A percentile compares a stretch with the other conserved stretches of the same genome.
These are phyloP conservation scores for Amorpha juglandis DNA, from an alignment of 2,888 invertebrate species.

Conservation along the genomic window DNA sequence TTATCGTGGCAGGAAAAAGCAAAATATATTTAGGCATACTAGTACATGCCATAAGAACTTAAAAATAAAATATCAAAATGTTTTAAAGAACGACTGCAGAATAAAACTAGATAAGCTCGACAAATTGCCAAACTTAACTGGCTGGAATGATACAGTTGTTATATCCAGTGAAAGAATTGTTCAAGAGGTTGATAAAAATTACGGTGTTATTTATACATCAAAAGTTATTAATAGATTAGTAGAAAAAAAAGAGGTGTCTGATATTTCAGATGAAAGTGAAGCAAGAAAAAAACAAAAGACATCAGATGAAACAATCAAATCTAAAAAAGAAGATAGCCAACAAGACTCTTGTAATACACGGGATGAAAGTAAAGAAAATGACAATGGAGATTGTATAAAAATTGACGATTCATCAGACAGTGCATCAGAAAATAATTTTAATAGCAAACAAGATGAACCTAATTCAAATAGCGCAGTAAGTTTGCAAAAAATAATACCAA, in stretches of 20 bases:
- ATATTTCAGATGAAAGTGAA: slow-evolving; percentile 39
- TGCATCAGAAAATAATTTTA: slow-evolving; percentile 41
- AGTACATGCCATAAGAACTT: slow-evolving; percentile 41
- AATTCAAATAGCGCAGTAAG: slow-evolving; percentile 33
- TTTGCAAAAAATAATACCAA: slow-evolving; percentile 35
- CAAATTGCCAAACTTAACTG: slow-evolving; percentile 58
- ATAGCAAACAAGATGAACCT: slow-evolving; percentile 31
- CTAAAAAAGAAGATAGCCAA: slow-evolving; percentile 18
- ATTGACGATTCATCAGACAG: slow-evolving; percentile 65
- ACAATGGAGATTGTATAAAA: slow-evolving; percentile 55
- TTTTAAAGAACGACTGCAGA: slow-evolving; percentile 51
- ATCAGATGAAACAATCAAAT: slow-evolving; percentile 32
- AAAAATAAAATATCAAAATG: slow-evolving; percentile 42
- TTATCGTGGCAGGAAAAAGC: slow-evolving; percentile 36
- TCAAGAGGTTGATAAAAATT: slow-evolving; percentile 44
- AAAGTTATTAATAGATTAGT: slow-evolving; percentile 33
- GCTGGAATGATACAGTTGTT: slow-evolving; percentile 53
- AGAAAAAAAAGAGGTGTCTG: slow-evolving; percentile 25
- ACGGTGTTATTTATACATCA: slow-evolving; percentile 51
- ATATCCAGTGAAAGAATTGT: slow-evolving; percentile 54
- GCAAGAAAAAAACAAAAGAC: slow-evolving; percentile 22
- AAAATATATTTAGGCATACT: slow-evolving; percentile 40
- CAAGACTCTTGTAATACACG: slow-evolving; percentile 18
- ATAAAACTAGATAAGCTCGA: slow-evolving; percentile 60
- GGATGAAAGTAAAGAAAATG: slow-evolving; percentile 24